A percentile compares a stretch with the other conserved stretches of the same genome.
phyloP scores from a whole-genome alignment of 2,888 invertebrate species.

The Leucoma salicis region DNA sequence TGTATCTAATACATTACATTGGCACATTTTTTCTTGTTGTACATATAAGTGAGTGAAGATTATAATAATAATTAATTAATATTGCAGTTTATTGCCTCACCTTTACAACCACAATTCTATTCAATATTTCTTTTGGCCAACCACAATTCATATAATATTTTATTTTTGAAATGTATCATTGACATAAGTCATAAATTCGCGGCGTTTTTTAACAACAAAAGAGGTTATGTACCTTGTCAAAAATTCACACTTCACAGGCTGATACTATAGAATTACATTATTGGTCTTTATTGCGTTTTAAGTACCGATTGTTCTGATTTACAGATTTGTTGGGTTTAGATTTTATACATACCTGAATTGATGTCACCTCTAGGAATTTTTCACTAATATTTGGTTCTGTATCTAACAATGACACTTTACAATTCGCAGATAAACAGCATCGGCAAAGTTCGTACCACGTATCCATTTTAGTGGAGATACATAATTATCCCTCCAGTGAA shows the following conservation, averaged over 20 bases:
- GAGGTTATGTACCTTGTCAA: constrained; percentile 34
- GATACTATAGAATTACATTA: constrained; percentile 20
- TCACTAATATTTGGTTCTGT: constrained; percentile 53
- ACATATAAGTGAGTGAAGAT: neutral
- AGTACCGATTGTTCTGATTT: neutral
- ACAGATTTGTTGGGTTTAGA: neutral
- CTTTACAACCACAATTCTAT: too few species aligned
- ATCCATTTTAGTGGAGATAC: constrained; percentile 66
- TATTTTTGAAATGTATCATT: neutral
- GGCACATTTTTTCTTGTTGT: neutral
- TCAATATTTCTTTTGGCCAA: too few species aligned
- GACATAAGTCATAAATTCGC: constrained; percentile 13
- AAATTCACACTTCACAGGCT: constrained; percentile 17
- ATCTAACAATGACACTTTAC: constrained; percentile 67
- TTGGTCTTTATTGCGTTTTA: constrained; percentile 2
- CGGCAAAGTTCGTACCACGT: constrained; percentile 74
- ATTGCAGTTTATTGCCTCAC: too few species aligned
- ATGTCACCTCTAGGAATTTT: constrained; percentile 68
- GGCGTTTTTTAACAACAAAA: constrained; percentile 16
- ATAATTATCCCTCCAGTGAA: constrained; percentile 52
- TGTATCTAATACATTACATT: neutral
- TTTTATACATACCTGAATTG: constrained; percentile 57
- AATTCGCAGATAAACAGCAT: constrained; percentile 69
- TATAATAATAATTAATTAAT: neutral
- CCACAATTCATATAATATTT: neutral